Base-by-base conservation (phyloP, 2,888 invertebrate species). In the Ormyrus pomaceus region DNA sequence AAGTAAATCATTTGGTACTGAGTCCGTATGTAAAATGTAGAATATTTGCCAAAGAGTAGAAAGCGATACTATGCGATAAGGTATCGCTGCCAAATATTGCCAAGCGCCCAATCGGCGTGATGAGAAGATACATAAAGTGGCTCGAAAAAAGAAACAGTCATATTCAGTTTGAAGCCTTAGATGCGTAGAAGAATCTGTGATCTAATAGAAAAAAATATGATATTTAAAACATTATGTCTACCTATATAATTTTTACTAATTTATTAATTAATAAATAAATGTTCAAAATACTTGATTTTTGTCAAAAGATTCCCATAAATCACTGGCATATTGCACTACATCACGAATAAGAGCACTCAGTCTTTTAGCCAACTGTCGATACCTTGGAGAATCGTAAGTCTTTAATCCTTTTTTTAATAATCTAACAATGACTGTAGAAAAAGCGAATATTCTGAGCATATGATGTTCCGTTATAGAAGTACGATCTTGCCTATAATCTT, bases 11-110 rank as follows among this genome's bases (percentile, higher is more conserved):
- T 83, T 84, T 9, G 92, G 91, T 10, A 87, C 87, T 55, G 90
- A 91, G 84, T 94, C 93, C 0, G 92, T 93, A 66, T 94, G 94
- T 6, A 95, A 88, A 84, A 93, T 93, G 85, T 93, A 93, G 87
- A 93, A 94, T 77, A 95, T 91, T 86, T 93, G 93, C 95, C 95
- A 95, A n/a, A 94, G 87, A 6, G 93, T 92, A 68, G 91, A 89
- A 0, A 92, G 87, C 9, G 94, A 93, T 50, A 95, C 92, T 66
- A 92, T 91, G 81, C 92, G 91, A 86, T 94, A 95, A 0, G 96
- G 96, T 84, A 96, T 92, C 34, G 95, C 94, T 11, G 95, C 95
- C 84, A 96, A 93, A 91, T 96, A 96, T 89, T 96, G 96, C 95
- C 96, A 95, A 2, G 95, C 94, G 8, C 95, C 95, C 81, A 95